Evolutionary conservation across 2,888 invertebrate genomes (phyloP).

Genomic region (Altica lythri): DNA sequence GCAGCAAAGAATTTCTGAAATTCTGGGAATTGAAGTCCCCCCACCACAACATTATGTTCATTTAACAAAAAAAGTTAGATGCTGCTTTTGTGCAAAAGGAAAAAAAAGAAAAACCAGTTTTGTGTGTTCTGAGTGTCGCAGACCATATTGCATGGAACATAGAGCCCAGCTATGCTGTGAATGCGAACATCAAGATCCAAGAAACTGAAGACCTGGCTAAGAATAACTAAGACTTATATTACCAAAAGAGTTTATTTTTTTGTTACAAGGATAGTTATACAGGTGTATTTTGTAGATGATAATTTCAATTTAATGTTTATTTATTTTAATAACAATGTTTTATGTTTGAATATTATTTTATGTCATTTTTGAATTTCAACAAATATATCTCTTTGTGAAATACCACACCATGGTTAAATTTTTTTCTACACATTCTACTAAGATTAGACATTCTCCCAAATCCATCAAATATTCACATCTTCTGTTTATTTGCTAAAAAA

Average conservation of each 20-base stretch:
- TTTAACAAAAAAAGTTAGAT: conserved; percentile 1
- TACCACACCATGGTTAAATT: not conserved
- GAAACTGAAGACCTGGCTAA: not conserved
- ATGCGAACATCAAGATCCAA: not conserved
- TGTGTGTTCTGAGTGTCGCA: too few species aligned
- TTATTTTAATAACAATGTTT: not conserved
- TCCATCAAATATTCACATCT: not conserved
- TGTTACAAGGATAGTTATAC: not conserved
- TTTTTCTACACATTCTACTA: too few species aligned
- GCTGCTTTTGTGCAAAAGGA: not conserved
- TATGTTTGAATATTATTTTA: conserved; percentile 1
- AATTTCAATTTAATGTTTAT: not conserved
- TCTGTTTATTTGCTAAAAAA: too few species aligned
- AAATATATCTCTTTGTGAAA: not conserved
- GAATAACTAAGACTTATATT: not conserved
- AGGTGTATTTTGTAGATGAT: not conserved
- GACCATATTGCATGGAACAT: too few species aligned
- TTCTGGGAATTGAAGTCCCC: conserved; percentile 7
- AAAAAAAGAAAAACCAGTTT: too few species aligned
- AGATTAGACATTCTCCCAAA: not conserved
- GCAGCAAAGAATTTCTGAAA: too few species aligned
- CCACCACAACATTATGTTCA: conserved; percentile 11
- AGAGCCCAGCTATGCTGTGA: too few species aligned
- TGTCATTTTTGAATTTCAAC: not conserved
- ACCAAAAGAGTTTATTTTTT: not conserved